Conservation (phyloP, 2,888 invertebrate species). For the Lypha dubia region DNA sequence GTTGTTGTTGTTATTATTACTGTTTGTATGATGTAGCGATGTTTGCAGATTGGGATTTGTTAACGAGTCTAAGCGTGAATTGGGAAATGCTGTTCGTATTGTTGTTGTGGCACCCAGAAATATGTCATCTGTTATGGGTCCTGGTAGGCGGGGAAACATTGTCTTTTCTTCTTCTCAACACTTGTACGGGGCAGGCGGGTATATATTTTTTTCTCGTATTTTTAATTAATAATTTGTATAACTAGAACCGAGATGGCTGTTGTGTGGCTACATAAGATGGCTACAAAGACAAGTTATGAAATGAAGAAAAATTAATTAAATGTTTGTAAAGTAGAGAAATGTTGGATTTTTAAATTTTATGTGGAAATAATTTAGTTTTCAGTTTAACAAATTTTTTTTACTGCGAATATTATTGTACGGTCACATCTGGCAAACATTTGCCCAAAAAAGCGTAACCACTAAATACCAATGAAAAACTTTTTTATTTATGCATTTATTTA, state of each 20-base stretch:
- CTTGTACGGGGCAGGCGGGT: conserved; percentile 51
- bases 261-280: neutral
- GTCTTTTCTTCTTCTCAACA: conserved; percentile 70
- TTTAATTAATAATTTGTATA: conserved; percentile 44
- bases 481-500: no score
- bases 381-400: neutral
- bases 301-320: neutral
- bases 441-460: no score
- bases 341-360: neutral
- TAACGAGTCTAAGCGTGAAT: conserved; percentile 81
- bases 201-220: conserved; percentile 14
- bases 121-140: conserved; percentile 77
- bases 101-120: conserved; percentile 81
- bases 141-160: conserved; percentile 82
- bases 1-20: conserved; percentile 31
- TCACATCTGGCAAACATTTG: no score
- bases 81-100: conserved; percentile 81
- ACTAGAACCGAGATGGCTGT: neutral
- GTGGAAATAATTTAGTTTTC: neutral
- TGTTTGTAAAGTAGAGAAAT: neutral
- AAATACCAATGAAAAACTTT: no score
- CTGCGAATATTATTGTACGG: no score
- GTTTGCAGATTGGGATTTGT: conserved; percentile 72
- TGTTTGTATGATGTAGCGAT: conserved; percentile 48
- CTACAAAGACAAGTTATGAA: conserved; percentile 14